Evolutionary conservation across 2,888 invertebrate species (phyloP).

Genomic region (Drosophila hamatofila): DNA sequence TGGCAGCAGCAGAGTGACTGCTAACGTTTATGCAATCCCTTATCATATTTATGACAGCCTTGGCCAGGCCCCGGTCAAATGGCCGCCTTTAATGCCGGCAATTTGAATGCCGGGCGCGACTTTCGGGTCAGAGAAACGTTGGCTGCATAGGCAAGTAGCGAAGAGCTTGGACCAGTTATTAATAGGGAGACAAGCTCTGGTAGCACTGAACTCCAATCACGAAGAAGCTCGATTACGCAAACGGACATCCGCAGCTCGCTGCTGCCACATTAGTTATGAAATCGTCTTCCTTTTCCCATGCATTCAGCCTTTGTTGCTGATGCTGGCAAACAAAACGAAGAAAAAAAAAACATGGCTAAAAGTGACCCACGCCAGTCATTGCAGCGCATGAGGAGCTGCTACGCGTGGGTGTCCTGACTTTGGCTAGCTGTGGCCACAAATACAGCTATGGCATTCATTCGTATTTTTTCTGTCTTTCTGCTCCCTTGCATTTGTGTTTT

Average conservation of each 20-base stretch:
- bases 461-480: slow-evolving; percentile 16
- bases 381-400: slow-evolving; percentile 17
- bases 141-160: slow-evolving; percentile 66
- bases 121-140: slow-evolving; percentile 46
- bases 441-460: slow-evolving; percentile 8
- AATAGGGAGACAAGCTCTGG: slow-evolving; percentile 29
- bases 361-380: neutral
- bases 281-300: slow-evolving; percentile 29
- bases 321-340: slow-evolving; percentile 33
- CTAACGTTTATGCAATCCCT: slow-evolving; percentile 52
- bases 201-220: slow-evolving; percentile 46
- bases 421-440: slow-evolving; percentile 34
- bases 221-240: slow-evolving; percentile 50
- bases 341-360: slow-evolving; percentile 31
- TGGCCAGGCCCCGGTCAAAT: slow-evolving; percentile 35
- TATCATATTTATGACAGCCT: slow-evolving; percentile 75
- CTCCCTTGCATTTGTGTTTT: slow-evolving; percentile 41
- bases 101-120: slow-evolving; percentile 73
- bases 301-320: slow-evolving; percentile 49
- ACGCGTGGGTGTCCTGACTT: slow-evolving; percentile 28
- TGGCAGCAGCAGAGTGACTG: slow-evolving; percentile 16
- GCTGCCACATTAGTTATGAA: slow-evolving; percentile 52
- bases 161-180: slow-evolving; percentile 49
- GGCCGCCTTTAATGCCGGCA: slow-evolving; percentile 56
- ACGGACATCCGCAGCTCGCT: slow-evolving; percentile 58